Evolutionary conservation across 2,888 invertebrate genomes (phyloP).

Genomic region (Lampropteryx suffumata): DNA sequence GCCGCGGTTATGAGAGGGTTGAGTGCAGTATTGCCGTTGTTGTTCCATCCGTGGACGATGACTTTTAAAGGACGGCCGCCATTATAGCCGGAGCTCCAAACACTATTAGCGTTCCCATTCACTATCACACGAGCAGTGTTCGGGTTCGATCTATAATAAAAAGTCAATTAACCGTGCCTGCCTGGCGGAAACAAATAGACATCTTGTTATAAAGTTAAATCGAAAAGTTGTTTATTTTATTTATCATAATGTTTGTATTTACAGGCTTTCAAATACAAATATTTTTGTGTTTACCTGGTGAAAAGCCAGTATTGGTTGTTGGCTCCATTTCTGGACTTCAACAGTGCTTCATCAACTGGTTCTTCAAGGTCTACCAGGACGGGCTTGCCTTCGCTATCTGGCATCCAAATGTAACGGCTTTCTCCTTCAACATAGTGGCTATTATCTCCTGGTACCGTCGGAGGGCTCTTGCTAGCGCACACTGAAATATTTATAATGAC

Average conservation of each 20-base stretch:
- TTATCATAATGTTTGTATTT: too few species aligned
- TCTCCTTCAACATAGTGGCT: slow-evolving; percentile 70
- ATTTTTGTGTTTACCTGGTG: slow-evolving; percentile 44
- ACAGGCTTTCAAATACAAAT: too few species aligned
- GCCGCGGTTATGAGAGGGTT: slow-evolving; percentile 54
- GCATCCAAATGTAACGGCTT: slow-evolving; percentile 73
- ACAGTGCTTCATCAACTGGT: slow-evolving; percentile 40
- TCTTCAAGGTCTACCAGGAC: slow-evolving; percentile 61
- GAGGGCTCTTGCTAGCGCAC: slow-evolving; percentile 51
- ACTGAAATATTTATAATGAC: slow-evolving; percentile 44
- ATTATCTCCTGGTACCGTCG: slow-evolving; percentile 64
- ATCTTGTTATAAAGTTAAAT: too few species aligned
- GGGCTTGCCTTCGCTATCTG: slow-evolving; percentile 60
- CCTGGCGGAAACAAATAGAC: too few species aligned
- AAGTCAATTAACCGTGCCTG: neutral
- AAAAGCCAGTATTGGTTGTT: slow-evolving; percentile 65
- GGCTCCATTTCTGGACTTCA: slow-evolving; percentile 53
- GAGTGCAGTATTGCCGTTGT: slow-evolving; percentile 49
- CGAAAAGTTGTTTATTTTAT: too few species aligned
- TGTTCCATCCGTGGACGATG: slow-evolving; percentile 67
- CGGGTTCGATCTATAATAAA: slow-evolving; percentile 38
- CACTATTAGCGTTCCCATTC: slow-evolving; percentile 51
- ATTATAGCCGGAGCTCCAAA: slow-evolving; percentile 51
- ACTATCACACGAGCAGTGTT: slow-evolving; percentile 51
- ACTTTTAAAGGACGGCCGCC: slow-evolving; percentile 50